Base-by-base conservation (phyloP, 2,797 vertebrate species). In the Orestias chungarensis region DNA sequence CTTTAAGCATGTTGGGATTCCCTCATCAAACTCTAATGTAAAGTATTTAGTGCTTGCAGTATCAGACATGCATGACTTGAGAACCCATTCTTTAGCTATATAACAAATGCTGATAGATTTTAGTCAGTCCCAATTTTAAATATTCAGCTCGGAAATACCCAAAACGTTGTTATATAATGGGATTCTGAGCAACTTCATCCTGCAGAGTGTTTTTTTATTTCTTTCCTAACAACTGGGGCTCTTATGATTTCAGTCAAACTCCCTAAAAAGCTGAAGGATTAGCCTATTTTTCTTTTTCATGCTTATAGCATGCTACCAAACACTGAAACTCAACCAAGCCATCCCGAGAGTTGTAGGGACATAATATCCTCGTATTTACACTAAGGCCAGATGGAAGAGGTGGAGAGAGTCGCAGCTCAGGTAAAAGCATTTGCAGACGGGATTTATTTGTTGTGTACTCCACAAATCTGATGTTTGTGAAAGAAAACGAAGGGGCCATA, bases 21-120 rank as follows among this genome's bases (percentile, higher is more conserved):
- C 25, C 7, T 73, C 68, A 88, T 86, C 38, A 80, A 87, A 81
- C 43, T 76, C 6, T 82, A 83, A 87, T 87, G 75, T 76, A 64
- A 66, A 75, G 49, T 43, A 73, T 47, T 20, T n/a, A 3, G n/a
- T 12, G 71, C 54, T 65, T 70, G 69, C 73, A 52, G 55, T 20
- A 35, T 23, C 1, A 31, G 15, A 50, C 66, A 72, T 59, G 27
- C 54, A 47, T 17, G 54, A 20, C 40, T 3, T 38, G 5, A 11
- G 6, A 40, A n/a, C 35, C 35, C 23, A 40, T 61, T 61, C 33
- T 38, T n/a, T 38, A 40, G 40, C 35, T 25, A 25, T 12, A 23
- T 42, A 14, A 25, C 59, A 25, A 25, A 17, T 25, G 23, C 59
- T 42, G 23, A 42, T 6, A 42, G 15, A 42, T 62, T 40, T 62